Conservation (phyloP, 2,888 invertebrate species). For the Stenichneumon culpator region DNA sequence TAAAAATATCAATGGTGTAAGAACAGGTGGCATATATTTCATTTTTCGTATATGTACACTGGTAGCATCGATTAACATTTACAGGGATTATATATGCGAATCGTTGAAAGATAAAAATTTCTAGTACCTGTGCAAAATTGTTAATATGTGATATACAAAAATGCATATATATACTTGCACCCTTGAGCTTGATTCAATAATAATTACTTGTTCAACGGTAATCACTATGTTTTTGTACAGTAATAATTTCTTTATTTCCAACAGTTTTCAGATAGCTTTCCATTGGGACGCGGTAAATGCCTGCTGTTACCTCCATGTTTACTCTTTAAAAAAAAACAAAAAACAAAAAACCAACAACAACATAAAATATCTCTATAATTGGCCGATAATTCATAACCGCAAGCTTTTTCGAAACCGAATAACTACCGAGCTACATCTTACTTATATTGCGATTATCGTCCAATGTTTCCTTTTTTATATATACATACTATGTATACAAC, state of each 20-base stretch:
- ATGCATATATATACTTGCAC: conserved; percentile 78
- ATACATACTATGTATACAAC: conserved; percentile 64
- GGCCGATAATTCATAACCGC: conserved; percentile 65
- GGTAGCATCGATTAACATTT: conserved; percentile 65
- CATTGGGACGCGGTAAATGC: conserved; percentile 83
- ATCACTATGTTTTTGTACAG: conserved; percentile 76
- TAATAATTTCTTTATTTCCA: conserved; percentile 84
- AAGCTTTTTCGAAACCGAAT: conserved; percentile 63
- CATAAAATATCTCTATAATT: conserved; percentile 62
- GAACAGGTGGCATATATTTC: conserved; percentile 72
- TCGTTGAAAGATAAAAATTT: conserved; percentile 52
- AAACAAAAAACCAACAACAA: conserved; percentile 65
- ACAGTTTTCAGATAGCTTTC: conserved; percentile 85
- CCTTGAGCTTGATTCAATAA: conserved; percentile 77
- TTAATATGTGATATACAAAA: conserved; percentile 59
- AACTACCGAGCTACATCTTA: conserved; percentile 67
- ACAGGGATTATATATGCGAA: conserved; percentile 63
- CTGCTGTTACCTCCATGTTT: conserved; percentile 82
- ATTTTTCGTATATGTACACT: conserved; percentile 67
- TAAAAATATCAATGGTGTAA: conserved; percentile 82
- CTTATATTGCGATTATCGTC: conserved; percentile 67
- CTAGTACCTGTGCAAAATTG: conserved; percentile 46
- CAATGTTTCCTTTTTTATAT: conserved; percentile 66
- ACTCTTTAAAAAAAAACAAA: conserved; percentile 75
- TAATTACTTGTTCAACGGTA: conserved; percentile 46